These are phyloP conservation scores for Zoanthus sansibaricus DNA, from an alignment of 92 coral and sea anemone species.

Conservation along the genomic window DNA sequence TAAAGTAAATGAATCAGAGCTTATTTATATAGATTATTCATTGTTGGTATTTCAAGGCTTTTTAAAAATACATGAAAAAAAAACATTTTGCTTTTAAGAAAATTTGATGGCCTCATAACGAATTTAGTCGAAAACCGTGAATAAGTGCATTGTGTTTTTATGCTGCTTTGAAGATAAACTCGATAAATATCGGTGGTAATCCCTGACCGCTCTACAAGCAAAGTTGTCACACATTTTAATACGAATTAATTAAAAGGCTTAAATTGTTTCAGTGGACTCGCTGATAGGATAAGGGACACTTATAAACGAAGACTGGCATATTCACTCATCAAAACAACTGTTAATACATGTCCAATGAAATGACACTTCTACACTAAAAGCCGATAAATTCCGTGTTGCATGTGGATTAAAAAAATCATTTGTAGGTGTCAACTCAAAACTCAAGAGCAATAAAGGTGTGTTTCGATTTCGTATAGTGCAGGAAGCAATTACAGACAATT, in stretches of 20 bases:
- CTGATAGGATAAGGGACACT: conserved; percentile 66
- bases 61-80: conserved; percentile 7
- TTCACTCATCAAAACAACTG: conserved; percentile 66
- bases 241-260: conserved; percentile 75
- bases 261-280: conserved; percentile 70
- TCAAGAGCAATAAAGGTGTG: conserved; percentile 39
- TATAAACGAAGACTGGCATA: conserved; percentile 37
- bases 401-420: conserved; percentile 36
- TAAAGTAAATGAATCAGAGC: conserved; percentile 39
- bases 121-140: neutral
- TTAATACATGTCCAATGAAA: conserved; percentile 61
- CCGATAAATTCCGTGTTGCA: conserved; percentile 28
- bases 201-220: conserved; percentile 66
- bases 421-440: conserved; percentile 27
- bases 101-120: conserved; percentile 5
- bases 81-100: neutral
- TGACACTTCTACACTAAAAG: conserved; percentile 37
- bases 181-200: conserved; percentile 58
- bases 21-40: conserved; percentile 24
- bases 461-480: conserved; percentile 18
- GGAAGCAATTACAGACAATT: conserved; percentile 47
- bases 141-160: conserved; percentile 16
- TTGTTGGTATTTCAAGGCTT: conserved; percentile 30
- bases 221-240: conserved; percentile 70
- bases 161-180: conserved; percentile 16